Evolutionary conservation across 2,113 vertebrate genomes (phyloP).

Genomic region (Rhadina sibilatrix): DNA sequence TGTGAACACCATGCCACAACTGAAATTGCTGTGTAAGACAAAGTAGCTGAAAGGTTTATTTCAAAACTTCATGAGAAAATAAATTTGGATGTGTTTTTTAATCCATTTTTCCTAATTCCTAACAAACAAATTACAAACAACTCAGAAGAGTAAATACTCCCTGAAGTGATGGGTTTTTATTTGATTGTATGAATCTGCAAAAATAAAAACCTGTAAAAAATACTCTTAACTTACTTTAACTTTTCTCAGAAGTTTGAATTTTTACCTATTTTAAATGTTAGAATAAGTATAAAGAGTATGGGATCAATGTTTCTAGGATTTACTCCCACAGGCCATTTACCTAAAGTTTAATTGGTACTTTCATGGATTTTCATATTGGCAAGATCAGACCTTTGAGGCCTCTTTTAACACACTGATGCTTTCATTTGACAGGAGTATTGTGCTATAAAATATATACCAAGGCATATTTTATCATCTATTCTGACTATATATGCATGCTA

Average conservation of each 20-base stretch:
- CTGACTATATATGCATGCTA: neutral
- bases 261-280: neutral
- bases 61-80: neutral
- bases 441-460: neutral
- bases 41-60: neutral
- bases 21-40: neutral
- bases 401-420: neutral
- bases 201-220: neutral
- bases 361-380: neutral
- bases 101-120: neutral
- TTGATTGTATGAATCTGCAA: neutral
- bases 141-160: neutral
- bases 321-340: neutral
- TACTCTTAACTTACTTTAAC: neutral
- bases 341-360: neutral
- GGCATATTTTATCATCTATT: neutral
- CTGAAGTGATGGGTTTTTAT: neutral
- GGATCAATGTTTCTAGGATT: neutral
- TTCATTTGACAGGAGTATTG: neutral
- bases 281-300: neutral
- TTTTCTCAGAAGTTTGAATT: neutral
- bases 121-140: neutral
- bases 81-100: neutral
- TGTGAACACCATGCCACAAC: neutral
- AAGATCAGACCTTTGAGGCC: neutral